Evolutionary conservation across 2,888 invertebrate species (phyloP).

Genomic region (Quadriops clusia): DNA sequence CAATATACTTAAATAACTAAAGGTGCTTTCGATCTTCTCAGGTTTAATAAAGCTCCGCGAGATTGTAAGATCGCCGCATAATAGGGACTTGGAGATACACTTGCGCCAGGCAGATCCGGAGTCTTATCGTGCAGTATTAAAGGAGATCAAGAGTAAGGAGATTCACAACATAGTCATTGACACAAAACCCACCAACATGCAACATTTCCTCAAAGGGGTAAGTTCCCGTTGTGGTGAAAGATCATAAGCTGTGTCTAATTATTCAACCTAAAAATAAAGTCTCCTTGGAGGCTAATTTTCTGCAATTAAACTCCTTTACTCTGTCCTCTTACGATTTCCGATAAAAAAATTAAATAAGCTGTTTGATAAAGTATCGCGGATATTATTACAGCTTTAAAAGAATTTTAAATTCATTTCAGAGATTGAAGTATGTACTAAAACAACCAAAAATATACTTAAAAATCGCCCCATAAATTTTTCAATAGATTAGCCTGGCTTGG

Average conservation of each 20-base stretch:
- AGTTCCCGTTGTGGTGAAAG: constrained; percentile 25
- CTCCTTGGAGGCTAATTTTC: no score
- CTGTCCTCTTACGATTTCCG: no score
- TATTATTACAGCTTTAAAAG: no score
- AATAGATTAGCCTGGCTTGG: no score
- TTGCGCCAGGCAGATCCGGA: constrained; percentile 54
- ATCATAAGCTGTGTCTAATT: background rate
- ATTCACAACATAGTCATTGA: constrained; percentile 69
- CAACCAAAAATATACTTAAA: no score
- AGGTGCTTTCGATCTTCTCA: no score
- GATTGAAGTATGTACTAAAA: no score
- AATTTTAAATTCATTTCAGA: no score
- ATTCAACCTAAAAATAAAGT: constrained; percentile 1
- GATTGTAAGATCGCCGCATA: constrained; percentile 50
- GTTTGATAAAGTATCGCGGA: constrained; percentile 1
- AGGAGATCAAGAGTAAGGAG: constrained; percentile 63
- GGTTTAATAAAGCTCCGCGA: constrained; percentile 61
- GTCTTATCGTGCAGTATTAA: constrained; percentile 53
- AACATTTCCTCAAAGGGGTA: constrained; percentile 63
- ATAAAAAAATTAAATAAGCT: background rate
- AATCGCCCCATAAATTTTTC: no score
- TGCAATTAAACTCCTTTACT: no score
- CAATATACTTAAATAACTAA: constrained; percentile 12
- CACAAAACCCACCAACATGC: constrained; percentile 58
- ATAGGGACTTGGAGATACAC: constrained; percentile 53